Evolutionary conservation across 2,113 vertebrate genomes (phyloP).

Genomic region (Pterocles orientalis): DNA sequence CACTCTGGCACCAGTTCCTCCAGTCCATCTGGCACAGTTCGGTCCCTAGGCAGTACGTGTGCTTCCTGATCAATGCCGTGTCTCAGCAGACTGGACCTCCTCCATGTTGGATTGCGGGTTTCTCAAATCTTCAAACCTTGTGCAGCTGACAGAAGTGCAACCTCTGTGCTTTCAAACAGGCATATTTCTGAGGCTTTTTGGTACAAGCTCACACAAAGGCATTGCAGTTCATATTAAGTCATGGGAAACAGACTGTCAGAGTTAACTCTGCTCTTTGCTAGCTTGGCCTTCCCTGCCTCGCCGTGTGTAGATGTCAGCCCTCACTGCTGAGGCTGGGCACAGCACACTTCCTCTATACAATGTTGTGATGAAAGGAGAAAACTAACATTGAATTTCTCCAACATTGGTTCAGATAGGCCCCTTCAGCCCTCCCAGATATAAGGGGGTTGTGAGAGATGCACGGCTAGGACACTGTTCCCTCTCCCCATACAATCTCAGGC

Average conservation of each 20-base stretch:
- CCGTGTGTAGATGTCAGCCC: not conserved
- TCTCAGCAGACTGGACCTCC: accelerated
- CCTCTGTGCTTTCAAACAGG: not conserved
- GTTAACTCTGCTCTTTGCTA: not conserved
- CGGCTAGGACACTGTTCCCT: not conserved
- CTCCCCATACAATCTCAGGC: not conserved
- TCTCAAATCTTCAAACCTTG: not conserved
- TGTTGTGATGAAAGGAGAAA: not conserved
- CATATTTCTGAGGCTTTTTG: not conserved
- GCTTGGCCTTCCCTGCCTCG: not conserved
- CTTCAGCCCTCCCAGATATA: not conserved
- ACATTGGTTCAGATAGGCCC: not conserved
- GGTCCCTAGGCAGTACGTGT: accelerated
- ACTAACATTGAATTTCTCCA: not conserved
- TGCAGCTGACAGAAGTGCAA: not conserved
- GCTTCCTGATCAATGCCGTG: accelerated
- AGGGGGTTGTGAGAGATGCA: not conserved
- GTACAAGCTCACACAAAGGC: not conserved
- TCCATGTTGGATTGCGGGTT: accelerated
- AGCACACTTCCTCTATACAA: not conserved
- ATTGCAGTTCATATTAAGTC: not conserved
- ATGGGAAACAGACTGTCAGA: not conserved
- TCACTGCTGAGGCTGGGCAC: not conserved
- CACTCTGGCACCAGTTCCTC: not conserved
- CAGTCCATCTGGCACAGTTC: accelerated